These are phyloP conservation scores for Melipona quadrifasciata DNA, from an alignment of 1,140 invertebrate genomes.

Conservation along the genomic window DNA sequence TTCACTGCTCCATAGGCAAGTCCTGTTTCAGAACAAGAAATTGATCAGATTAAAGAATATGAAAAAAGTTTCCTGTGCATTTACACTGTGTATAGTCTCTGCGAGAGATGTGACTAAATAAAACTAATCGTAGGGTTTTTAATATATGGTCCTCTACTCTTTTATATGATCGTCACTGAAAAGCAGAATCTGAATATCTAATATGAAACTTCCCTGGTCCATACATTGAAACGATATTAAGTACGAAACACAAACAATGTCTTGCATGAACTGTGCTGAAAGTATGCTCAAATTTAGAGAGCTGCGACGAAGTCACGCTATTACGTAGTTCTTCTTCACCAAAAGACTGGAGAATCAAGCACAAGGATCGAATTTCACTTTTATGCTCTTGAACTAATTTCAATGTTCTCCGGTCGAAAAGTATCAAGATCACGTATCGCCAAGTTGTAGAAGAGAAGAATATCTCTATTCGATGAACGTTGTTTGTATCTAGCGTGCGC, in stretches of 20 bases:
- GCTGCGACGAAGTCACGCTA: slow-evolving; percentile 32
- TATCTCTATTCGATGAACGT: slow-evolving; percentile 26
- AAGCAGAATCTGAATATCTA: slow-evolving; percentile 43
- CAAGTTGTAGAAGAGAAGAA: slow-evolving; percentile 32
- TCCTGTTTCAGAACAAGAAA: slow-evolving; percentile 73
- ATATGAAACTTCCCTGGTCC: slow-evolving; percentile 51
- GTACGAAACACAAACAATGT: slow-evolving; percentile 59
- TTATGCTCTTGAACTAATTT: slow-evolving; percentile 19
- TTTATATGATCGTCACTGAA: slow-evolving; percentile 36
- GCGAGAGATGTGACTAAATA: slow-evolving; percentile 51
- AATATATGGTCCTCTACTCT: slow-evolving; percentile 51
- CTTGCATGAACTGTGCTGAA: slow-evolving; percentile 35
- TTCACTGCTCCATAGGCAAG: slow-evolving; percentile 74
- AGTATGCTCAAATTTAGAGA: slow-evolving; percentile 47
- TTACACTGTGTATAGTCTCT: slow-evolving; percentile 36
- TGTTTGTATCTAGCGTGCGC: slow-evolving; percentile 32
- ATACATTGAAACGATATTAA: slow-evolving; percentile 62
- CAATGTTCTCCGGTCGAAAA: slow-evolving; percentile 27
- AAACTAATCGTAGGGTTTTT: slow-evolving; percentile 37
- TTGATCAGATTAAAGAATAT: slow-evolving; percentile 68
- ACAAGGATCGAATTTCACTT: neutral
- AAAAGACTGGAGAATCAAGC: neutral
- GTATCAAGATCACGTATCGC: slow-evolving; percentile 24
- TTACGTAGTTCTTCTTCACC: neutral
- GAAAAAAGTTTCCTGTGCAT: slow-evolving; percentile 56